phyloP scores from a whole-genome alignment of 2,797 vertebrate species.

The Macropodus opercularis region DNA sequence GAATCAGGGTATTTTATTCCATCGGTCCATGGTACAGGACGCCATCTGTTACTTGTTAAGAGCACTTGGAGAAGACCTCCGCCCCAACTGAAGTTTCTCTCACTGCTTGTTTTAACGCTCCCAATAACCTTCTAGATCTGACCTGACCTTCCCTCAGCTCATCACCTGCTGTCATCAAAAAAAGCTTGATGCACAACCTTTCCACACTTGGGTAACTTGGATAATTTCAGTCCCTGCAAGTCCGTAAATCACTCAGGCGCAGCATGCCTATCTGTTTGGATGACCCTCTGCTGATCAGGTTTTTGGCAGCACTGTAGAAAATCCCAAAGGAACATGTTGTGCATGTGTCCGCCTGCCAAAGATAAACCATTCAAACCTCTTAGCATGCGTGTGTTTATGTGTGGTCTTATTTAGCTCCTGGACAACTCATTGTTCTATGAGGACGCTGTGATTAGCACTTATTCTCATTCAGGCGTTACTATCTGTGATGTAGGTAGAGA shows the following conservation, averaged over 20 bases:
- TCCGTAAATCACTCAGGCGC: constrained; percentile 59
- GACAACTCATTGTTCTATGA: constrained; percentile 24
- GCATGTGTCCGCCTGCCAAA: constrained; percentile 55
- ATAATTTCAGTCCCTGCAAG: constrained; percentile 25
- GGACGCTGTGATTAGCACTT: neutral
- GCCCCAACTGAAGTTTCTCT: constrained; percentile 42
- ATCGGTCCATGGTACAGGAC: constrained; percentile 56
- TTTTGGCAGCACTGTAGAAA: constrained; percentile 43
- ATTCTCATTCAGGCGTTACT: neutral
- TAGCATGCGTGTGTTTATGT: constrained; percentile 22
- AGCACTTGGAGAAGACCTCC: constrained; percentile 59
- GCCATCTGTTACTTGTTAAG: constrained; percentile 75
- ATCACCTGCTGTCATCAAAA: constrained; percentile 58
- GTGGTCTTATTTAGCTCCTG: constrained; percentile 34
- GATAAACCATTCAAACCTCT: constrained; percentile 48
- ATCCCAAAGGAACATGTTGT: constrained; percentile 51
- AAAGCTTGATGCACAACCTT: constrained; percentile 45
- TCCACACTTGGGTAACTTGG: constrained; percentile 32
- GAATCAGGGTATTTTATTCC: constrained; percentile 61
- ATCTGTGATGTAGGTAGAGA: neutral
- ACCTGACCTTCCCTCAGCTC: constrained; percentile 53
- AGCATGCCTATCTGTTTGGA: constrained; percentile 36
- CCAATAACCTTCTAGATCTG: constrained; percentile 57
- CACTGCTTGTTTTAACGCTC: constrained; percentile 60
- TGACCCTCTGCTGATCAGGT: constrained; percentile 52